Percentiles rank a stretch among this genome's conserved stretches.
These are phyloP conservation scores for Pristiophorus japonicus DNA, from an alignment of 2,113 vertebrate species.

Conservation along the genomic window DNA sequence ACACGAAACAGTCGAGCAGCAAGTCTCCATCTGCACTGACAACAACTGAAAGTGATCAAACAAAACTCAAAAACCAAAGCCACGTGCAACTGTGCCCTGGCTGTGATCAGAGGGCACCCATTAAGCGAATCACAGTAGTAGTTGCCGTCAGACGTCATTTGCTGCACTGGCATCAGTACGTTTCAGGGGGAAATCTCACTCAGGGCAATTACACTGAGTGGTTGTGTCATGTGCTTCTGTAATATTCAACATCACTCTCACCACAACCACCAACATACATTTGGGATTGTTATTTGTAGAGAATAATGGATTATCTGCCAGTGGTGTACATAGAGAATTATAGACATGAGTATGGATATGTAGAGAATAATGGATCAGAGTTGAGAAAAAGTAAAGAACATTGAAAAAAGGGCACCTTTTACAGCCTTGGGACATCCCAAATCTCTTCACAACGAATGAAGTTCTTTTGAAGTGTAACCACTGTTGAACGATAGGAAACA, in stretches of 20 bases:
- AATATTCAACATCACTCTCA: background rate
- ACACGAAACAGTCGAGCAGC: background rate
- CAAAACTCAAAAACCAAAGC: conserved; percentile 7
- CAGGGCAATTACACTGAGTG: background rate
- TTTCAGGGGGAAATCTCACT: background rate
- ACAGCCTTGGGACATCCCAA: background rate
- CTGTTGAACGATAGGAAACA: background rate
- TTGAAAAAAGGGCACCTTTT: background rate
- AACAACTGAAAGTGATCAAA: background rate
- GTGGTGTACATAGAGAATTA: background rate
- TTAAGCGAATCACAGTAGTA: background rate
- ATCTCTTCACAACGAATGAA: background rate
- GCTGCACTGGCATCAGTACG: too few species aligned
- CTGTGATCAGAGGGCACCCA: background rate
- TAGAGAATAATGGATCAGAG: background rate
- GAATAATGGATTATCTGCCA: too few species aligned
- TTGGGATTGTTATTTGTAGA: too few species aligned
- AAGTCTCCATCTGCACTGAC: background rate
- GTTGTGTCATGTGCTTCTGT: background rate
- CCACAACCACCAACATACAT: background rate
- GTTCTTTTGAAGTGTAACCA: background rate
- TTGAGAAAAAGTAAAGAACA: background rate
- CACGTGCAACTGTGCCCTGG: background rate
- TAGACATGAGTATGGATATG: background rate
- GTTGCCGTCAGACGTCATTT: too few species aligned